phyloP scores from a whole-genome alignment of 2,113 vertebrate genomes.

The Clarias magur region DNA sequence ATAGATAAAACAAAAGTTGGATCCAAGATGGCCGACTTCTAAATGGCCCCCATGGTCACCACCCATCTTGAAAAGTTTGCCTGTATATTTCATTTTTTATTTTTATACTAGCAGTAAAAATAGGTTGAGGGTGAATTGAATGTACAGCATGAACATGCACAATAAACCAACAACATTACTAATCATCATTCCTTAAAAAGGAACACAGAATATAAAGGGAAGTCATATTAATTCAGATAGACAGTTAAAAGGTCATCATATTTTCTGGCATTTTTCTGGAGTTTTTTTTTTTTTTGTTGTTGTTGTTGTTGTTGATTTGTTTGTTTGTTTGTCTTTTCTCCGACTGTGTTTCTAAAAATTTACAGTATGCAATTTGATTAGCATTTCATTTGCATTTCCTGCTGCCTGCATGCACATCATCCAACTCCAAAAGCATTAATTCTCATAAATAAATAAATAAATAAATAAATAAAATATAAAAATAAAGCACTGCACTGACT shows the following conservation, averaged over 20 bases:
- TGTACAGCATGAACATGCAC: background rate
- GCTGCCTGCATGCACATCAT: background rate
- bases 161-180: background rate
- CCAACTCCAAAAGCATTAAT: background rate
- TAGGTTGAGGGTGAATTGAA: background rate
- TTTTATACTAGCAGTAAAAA: background rate
- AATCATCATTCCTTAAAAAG: background rate
- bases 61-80: no score
- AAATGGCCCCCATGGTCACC: no score
- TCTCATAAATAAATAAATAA: background rate
- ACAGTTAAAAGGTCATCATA: background rate
- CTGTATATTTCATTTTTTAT: background rate
- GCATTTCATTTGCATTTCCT: background rate
- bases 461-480: background rate
- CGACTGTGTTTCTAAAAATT: background rate
- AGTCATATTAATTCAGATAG: background rate
- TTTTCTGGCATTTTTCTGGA: background rate
- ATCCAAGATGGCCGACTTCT: no score
- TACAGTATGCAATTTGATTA: background rate
- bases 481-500: background rate
- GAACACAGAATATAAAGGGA: background rate
- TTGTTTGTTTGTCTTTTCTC: background rate
- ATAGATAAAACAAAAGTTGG: no score
- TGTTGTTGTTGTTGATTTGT: no score
- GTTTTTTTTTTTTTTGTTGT: no score